Conservation (phyloP, 2,888 invertebrate species). For the Nymphalis c-album region DNA sequence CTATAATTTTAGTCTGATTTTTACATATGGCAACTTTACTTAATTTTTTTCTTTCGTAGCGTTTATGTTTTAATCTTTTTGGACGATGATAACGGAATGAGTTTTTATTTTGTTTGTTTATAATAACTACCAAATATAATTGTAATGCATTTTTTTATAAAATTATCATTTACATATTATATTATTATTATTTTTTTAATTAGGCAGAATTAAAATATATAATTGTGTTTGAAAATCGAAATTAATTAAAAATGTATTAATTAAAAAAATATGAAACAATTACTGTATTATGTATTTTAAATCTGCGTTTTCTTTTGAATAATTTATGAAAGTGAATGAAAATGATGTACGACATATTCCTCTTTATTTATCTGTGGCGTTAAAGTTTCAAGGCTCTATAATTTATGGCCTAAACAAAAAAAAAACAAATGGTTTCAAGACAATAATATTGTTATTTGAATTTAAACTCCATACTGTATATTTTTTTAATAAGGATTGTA, state of each 20-base stretch:
- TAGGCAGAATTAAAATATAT: too few species aligned
- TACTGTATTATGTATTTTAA: too few species aligned
- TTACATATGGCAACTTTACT: not conserved
- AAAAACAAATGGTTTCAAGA: not conserved
- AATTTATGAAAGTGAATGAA: not conserved
- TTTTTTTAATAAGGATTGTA: not conserved
- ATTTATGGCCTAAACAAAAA: conserved; percentile 9
- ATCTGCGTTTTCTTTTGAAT: not conserved
- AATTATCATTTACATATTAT: too few species aligned
- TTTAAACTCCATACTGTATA: not conserved
- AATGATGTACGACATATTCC: not conserved
- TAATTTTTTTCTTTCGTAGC: not conserved
- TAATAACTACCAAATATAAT: too few species aligned
- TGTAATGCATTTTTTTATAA: too few species aligned
- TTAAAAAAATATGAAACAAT: too few species aligned
- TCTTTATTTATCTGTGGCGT: not conserved
- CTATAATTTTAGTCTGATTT: not conserved
- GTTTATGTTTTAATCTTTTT: not conserved
- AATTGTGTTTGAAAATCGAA: too few species aligned
- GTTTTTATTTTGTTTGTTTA: too few species aligned
- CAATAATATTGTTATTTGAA: conserved; percentile 10
- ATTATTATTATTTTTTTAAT: too few species aligned
- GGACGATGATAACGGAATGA: too few species aligned
- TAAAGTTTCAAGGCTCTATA: not conserved
- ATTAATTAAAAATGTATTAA: too few species aligned